Base-by-base conservation (phyloP, 2,113 vertebrate genomes). In the Tenrec ecaudatus region DNA sequence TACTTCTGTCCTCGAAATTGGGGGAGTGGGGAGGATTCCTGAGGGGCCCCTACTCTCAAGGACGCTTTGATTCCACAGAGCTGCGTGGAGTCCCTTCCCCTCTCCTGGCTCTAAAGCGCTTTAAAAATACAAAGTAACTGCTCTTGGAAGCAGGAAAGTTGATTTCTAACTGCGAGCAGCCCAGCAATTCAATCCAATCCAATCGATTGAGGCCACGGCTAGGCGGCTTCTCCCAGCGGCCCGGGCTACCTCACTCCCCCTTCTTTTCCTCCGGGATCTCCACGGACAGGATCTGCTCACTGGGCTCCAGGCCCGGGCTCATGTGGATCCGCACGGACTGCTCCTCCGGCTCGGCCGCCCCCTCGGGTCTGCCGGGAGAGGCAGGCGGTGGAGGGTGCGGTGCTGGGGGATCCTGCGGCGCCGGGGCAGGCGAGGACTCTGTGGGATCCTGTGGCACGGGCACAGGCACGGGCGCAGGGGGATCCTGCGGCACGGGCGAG, bases 211-310 rank as follows among this genome's bases (percentile, higher is more conserved):
- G 43, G 43, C 43, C 43, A 47, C 43, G 43, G 10, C 43, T 47
- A 10, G 43, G 43, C 10, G 43, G 10, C 43, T 6, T 47, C 43
- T 5, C 6, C 6, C 43, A n/a, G 43, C 43, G 43, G 43, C 1
- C 43, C 4, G 23, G 25, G 0, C 16, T 17, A 6, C 33, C 87
- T 86, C 84, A 92, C 33, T 62, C 95, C 0, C 0, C 33, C 76
- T 12, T 86, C 90, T 92, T 96, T 78, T 66, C 94, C 97, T 96
- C 96, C 0, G 89, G 38, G 75, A 98, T 89, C 94, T 99, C 98
- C 95, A 98, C 98, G 0, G 97, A 97, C 4, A 98, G 98, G n/a
- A 98, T 73, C 98, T 99, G 98, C 88, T 99, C 98, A 0, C 82
- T 75, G 0, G 98, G 97, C 6, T 97, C 89, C 0, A 92, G 95